A percentile compares a stretch with the other conserved stretches of the same genome.
Evolutionary conservation across 2,113 vertebrate species (phyloP).

Genomic region (Gobiocypris rarus): DNA sequence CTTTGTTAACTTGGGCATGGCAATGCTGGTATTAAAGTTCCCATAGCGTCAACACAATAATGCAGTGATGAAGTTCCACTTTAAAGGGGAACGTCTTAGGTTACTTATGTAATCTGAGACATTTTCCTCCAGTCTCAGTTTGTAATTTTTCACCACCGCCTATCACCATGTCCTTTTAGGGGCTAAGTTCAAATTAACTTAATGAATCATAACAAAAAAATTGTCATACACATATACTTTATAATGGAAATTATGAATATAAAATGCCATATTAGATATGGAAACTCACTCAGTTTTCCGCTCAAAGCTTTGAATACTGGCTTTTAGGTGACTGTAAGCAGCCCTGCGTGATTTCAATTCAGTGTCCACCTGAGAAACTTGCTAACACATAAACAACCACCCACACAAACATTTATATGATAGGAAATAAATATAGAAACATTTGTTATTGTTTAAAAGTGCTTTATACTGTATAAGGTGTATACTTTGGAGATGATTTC

Average conservation of each 20-base stretch:
- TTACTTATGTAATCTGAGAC: too few relatives aligned
- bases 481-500: conserved; percentile 90
- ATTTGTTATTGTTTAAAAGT: not conserved
- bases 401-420: conserved; percentile 36
- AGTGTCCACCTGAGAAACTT: conserved; percentile 86
- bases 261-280: not conserved
- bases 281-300: conserved; percentile 82
- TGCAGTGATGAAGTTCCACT: too few relatives aligned
- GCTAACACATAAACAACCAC: conserved; percentile 72
- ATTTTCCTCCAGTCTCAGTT: too few relatives aligned
- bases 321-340: conserved; percentile 82
- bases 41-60: too few relatives aligned
- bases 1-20: too few relatives aligned
- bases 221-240: not conserved
- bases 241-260: not conserved
- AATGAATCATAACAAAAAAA: not conserved
- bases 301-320: conserved; percentile 80
- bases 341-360: conserved; percentile 84
- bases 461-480: conserved; percentile 12
- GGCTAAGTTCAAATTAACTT: not conserved
- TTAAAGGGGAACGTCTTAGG: too few relatives aligned
- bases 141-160: too few relatives aligned
- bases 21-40: too few relatives aligned
- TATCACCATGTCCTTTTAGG: too few relatives aligned
- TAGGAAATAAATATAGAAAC: not conserved